Base-by-base conservation (phyloP, 2,113 vertebrate genomes). In the Corythaeola cristata region DNA sequence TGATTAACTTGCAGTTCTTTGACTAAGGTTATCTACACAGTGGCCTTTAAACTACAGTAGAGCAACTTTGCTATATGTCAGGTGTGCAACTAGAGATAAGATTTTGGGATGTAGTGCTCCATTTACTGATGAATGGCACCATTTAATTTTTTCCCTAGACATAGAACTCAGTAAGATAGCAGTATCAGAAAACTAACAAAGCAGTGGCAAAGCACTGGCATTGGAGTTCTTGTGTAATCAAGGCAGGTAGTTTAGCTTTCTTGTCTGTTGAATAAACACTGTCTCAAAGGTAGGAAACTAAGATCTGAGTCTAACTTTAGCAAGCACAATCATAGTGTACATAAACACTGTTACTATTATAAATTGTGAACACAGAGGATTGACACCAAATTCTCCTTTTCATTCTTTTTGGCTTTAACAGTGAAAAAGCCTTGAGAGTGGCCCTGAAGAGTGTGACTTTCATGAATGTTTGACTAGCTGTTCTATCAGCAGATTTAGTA, bases 1-100 rank as follows among this genome's bases (percentile, higher is more conserved):
- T 89, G 93, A 90, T 96, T 96, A 95, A 96, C 88, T 94, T 93
- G 63, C 59, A 76, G 60, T 88, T 96, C 77, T 95, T 91, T 94
- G 66, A 59, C 88, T 93, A 85, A 88, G 92, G 88, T 89, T 95
- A 73, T 95, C 90, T 96, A 41, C 73, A 22, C n/a, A 35, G 37
- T 84, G 47, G 94, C 91, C 90, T 96, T 96, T 93, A 94, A 95
- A 84, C 75, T 83, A 69, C 52, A 59, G 64, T 71, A 74, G 88
- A 91, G 41, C 62, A 95, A 92, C 90, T 93, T 97, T 68, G 47
- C 72, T 96, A 5, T 69, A 52, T 92, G 93, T 92, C 93, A 92
- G 93, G 85, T 95, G 83, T 95, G 72, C 88, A 92, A 74, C 83
- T 63, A 50, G 75, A 96, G 92, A 93, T 96, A 93, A 96, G 88